These are phyloP conservation scores for Clarias platycephalus DNA, from an alignment of 2,797 vertebrate species.

Conservation along the genomic window DNA sequence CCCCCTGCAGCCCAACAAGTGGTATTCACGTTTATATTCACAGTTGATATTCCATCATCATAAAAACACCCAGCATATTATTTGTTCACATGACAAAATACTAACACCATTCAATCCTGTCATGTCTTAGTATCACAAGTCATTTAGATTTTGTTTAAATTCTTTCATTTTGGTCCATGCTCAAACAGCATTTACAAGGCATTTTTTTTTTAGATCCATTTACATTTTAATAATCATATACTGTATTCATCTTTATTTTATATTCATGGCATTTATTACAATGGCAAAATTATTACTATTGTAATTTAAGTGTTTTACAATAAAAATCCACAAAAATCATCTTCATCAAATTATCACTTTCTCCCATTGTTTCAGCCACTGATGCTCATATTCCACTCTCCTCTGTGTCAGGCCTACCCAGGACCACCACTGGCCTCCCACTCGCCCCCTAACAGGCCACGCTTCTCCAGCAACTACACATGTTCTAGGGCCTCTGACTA, in stretches of 20 bases:
- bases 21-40: slow-evolving; percentile 50
- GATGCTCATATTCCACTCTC: slow-evolving; percentile 60
- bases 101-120: not conserved
- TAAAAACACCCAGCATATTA: slow-evolving; percentile 25
- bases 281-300: not conserved
- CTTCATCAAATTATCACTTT: slow-evolving; percentile 21
- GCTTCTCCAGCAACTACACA: slow-evolving; percentile 61
- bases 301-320: not conserved
- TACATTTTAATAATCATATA: not conserved
- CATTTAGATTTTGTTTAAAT: not conserved
- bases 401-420: slow-evolving; percentile 71
- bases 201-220: not conserved
- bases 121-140: not conserved
- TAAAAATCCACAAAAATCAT: not conserved
- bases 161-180: not conserved
- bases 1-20: slow-evolving; percentile 49
- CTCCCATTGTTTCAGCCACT: slow-evolving; percentile 29
- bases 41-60: slow-evolving; percentile 25
- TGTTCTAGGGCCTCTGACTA: slow-evolving; percentile 61
- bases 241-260: not conserved
- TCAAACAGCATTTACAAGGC: not conserved
- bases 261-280: not conserved
- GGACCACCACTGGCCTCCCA: slow-evolving; percentile 63
- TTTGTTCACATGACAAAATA: not conserved
- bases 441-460: slow-evolving; percentile 44